These are phyloP conservation scores for Encarsia formosa DNA, from an alignment of 2,888 invertebrate species.

Conservation along the genomic window DNA sequence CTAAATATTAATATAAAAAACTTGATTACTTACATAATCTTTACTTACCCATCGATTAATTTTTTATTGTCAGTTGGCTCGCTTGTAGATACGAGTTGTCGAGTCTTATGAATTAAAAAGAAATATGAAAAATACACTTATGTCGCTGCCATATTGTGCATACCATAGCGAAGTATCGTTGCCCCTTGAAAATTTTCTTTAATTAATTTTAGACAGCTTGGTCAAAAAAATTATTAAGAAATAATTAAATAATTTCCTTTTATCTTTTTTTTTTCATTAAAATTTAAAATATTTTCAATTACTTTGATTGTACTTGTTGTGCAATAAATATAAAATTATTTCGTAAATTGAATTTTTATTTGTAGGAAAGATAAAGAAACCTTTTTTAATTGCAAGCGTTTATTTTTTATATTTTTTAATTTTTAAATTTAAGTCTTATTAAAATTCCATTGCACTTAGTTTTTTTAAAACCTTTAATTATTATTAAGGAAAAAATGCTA, in stretches of 20 bases:
- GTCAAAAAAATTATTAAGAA: slow-evolving; percentile 18
- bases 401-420: background rate
- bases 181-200: slow-evolving; percentile 23
- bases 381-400: background rate
- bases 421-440: background rate
- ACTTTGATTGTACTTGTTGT: slow-evolving; percentile 28
- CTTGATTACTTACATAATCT: slow-evolving; percentile 7
- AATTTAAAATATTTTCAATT: slow-evolving; percentile 29
- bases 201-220: slow-evolving; percentile 25
- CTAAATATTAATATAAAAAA: slow-evolving; percentile 14
- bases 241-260: slow-evolving; percentile 30
- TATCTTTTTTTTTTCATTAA: slow-evolving; percentile 33
- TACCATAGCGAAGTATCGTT: slow-evolving; percentile 32
- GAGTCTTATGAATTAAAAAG: slow-evolving; percentile 11
- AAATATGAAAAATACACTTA: slow-evolving; percentile 29
- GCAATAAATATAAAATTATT: slow-evolving; percentile 29
- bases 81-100: slow-evolving; percentile 11
- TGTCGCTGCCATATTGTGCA: slow-evolving; percentile 43
- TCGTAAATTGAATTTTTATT: slow-evolving; percentile 22
- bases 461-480: background rate
- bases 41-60: slow-evolving; percentile 20
- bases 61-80: slow-evolving; percentile 16
- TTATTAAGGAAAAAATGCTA: background rate
- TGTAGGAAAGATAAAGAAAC: no score
- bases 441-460: background rate